Percentiles rank a stretch among this genome's conserved stretches.
These are phyloP conservation scores for Vidua macroura DNA, from an alignment of 2,113 vertebrate genomes.

Conservation along the genomic window DNA sequence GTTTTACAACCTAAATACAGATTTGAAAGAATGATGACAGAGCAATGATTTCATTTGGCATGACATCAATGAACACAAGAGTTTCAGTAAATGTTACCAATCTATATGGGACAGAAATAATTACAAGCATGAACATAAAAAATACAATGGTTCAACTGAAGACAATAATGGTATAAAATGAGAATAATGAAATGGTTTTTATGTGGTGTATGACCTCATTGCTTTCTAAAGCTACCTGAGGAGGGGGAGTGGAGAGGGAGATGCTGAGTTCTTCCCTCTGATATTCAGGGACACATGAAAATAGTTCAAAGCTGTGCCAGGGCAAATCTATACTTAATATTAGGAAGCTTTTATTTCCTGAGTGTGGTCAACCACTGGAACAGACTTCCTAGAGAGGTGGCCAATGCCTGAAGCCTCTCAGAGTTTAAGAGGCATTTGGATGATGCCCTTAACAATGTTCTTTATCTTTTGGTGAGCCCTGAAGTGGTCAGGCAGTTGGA, in stretches of 20 bases:
- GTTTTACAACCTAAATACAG: constrained; percentile 1
- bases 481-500: background rate
- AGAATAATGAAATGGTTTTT: background rate
- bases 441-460: rapidly evolving
- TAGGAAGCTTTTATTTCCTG: background rate
- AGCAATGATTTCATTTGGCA: constrained; percentile 39
- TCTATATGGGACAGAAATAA: background rate
- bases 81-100: background rate
- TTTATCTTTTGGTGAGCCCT: background rate
- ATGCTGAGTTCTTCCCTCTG: background rate
- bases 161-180: background rate
- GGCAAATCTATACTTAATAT: background rate
- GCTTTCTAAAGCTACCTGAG: background rate
- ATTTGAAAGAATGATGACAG: constrained; percentile 23
- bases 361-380: background rate
- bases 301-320: background rate
- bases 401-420: background rate
- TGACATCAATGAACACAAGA: background rate
- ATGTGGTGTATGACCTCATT: background rate
- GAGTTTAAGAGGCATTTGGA: background rate
- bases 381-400: background rate
- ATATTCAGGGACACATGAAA: background rate
- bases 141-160: background rate
- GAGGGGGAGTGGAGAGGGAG: background rate
- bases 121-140: background rate